Evolutionary conservation across 2,797 vertebrate species (phyloP).

Genomic region (Eurystomus glaucurus): DNA sequence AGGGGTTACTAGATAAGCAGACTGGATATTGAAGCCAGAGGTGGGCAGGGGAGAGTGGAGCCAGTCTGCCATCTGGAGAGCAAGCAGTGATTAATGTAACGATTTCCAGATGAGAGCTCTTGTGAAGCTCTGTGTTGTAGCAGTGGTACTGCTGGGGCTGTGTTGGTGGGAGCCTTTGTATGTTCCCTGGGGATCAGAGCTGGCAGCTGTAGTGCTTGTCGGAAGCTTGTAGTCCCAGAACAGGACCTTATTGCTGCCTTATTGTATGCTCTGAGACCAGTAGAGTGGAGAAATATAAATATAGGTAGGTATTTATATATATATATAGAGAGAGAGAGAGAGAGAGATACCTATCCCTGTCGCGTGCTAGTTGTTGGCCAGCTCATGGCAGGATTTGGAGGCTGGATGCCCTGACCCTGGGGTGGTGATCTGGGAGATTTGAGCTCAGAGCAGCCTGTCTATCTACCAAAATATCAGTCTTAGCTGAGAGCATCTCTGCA

Average conservation of each 20-base stretch:
- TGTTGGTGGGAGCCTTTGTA: neutral
- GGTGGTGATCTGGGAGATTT: neutral
- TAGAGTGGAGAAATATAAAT: neutral
- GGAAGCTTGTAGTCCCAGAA: neutral
- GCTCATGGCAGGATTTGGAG: neutral
- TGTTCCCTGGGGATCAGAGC: neutral
- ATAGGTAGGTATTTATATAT: neutral
- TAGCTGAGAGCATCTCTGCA: neutral
- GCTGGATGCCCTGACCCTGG: neutral
- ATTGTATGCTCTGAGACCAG: neutral
- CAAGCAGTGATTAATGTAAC: slow-evolving; percentile 21
- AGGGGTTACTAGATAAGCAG: neutral
- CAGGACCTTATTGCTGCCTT: neutral
- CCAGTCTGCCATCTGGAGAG: slow-evolving; percentile 53
- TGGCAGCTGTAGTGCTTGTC: neutral
- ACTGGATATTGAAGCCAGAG: slow-evolving; percentile 47
- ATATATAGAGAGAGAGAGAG: no score
- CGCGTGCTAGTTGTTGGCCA: neutral
- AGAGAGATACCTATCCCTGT: neutral
- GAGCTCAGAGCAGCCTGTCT: neutral
- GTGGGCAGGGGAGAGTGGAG: slow-evolving; percentile 58
- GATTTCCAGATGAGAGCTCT: slow-evolving; percentile 64
- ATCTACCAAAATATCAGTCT: neutral
- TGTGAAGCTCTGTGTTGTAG: neutral
- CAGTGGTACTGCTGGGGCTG: neutral